Conservation (phyloP, 2,888 invertebrate genomes). For the Heterodera filipjevi region DNA sequence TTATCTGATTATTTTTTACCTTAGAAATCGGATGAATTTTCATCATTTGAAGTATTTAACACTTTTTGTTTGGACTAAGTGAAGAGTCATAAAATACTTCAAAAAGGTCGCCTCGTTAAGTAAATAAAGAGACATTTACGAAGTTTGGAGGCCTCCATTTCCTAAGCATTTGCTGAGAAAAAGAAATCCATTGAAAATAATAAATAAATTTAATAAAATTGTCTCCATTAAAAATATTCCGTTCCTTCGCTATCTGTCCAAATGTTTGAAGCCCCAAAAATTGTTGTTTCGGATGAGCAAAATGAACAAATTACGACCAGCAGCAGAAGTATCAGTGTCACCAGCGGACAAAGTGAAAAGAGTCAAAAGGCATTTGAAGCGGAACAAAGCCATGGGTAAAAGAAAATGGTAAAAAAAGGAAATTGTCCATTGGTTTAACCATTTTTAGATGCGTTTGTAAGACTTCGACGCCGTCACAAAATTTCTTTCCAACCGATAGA, state of each 20-base stretch:
- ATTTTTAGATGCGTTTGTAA: background rate
- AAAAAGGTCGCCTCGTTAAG: background rate
- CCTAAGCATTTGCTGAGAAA: background rate
- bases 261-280: background rate
- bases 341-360: background rate
- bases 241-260: too few species aligned
- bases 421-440: background rate
- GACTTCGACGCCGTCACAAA: background rate
- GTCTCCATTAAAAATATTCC: too few species aligned
- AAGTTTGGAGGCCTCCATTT: background rate
- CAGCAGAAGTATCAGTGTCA: background rate
- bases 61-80: constrained; percentile 1
- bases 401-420: background rate
- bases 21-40: background rate
- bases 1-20: background rate
- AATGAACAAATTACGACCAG: background rate
- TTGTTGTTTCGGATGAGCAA: background rate
- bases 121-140: background rate
- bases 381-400: background rate
- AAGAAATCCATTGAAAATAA: too few species aligned
- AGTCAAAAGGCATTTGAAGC: background rate
- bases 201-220: too few species aligned
- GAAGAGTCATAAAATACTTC: background rate
- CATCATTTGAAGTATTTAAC: background rate
- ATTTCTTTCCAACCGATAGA: background rate